These are phyloP conservation scores for Abrostola tripartita DNA, from an alignment of 2,888 invertebrate genomes.

Conservation along the genomic window DNA sequence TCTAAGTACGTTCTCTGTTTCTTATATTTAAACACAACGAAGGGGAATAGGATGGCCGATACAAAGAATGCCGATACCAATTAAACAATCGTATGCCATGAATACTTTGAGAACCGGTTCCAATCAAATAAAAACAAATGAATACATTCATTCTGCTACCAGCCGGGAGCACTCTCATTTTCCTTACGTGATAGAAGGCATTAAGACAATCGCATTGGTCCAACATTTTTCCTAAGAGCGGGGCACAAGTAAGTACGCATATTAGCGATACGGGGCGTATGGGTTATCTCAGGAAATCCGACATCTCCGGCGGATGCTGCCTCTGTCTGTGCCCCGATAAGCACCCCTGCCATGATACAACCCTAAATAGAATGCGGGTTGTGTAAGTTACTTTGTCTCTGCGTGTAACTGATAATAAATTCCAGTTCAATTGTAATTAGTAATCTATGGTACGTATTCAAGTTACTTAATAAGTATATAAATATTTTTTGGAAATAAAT, in stretches of 20 bases:
- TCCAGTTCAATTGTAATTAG: too few relatives aligned
- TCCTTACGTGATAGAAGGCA: slow-evolving; percentile 43
- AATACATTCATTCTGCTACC: slow-evolving; percentile 17
- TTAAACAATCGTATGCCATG: too few relatives aligned
- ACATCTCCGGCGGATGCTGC: slow-evolving; percentile 64
- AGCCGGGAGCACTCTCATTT: slow-evolving; percentile 41
- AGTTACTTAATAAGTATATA: too few relatives aligned
- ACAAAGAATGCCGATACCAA: too few relatives aligned
- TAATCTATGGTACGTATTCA: too few relatives aligned
- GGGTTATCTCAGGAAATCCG: slow-evolving; percentile 69
- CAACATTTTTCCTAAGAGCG: slow-evolving; percentile 39
- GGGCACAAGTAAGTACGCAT: slow-evolving; percentile 36
- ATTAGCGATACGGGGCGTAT: slow-evolving; percentile 49
- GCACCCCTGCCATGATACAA: slow-evolving; percentile 49
- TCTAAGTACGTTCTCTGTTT: too few relatives aligned
- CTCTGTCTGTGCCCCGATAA: slow-evolving; percentile 61
- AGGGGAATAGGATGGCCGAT: too few relatives aligned
- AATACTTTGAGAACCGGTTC: too few relatives aligned
- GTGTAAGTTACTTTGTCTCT: slow-evolving; percentile 20
- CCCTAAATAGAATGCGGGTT: slow-evolving; percentile 33
- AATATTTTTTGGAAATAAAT: too few relatives aligned
- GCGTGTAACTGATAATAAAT: background rate
- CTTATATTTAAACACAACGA: too few relatives aligned
- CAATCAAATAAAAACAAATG: slow-evolving; percentile 30
- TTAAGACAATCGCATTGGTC: slow-evolving; percentile 45